Conservation (phyloP, 2,797 vertebrate species). For the Glossophaga mutica region DNA sequence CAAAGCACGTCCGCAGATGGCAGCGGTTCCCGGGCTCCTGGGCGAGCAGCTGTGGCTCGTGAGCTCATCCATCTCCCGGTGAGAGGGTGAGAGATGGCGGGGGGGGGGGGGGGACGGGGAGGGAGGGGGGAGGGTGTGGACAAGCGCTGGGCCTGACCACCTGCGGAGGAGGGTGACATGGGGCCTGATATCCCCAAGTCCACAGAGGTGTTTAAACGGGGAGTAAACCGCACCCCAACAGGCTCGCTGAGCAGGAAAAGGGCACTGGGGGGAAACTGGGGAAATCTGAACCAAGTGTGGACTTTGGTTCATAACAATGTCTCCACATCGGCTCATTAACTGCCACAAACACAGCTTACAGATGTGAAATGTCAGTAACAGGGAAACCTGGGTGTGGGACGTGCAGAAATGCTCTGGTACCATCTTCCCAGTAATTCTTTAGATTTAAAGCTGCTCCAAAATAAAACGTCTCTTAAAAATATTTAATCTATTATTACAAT, state of each 20-base stretch:
- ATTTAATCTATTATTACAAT: neutral
- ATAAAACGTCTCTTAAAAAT: neutral
- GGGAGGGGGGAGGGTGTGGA: too few relatives aligned
- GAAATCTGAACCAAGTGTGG: neutral
- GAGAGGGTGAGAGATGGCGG: too few relatives aligned
- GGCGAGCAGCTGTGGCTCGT: neutral
- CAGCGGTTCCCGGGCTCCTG: too few relatives aligned
- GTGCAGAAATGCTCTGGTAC: neutral
- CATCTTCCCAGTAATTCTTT: neutral
- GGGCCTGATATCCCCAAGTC: neutral
- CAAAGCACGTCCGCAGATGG: neutral
- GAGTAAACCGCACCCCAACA: neutral
- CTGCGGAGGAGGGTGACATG: neutral
- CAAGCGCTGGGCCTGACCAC: neutral
- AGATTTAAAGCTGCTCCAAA: neutral
- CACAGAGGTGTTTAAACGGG: neutral
- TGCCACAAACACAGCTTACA: neutral
- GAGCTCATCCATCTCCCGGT: neutral
- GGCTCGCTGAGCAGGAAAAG: neutral
- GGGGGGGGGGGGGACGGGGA: too few relatives aligned
- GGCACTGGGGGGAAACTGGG: neutral
- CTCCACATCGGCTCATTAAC: neutral
- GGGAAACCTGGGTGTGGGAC: neutral
- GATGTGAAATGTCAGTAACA: neutral
- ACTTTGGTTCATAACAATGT: neutral